Conservation (phyloP, 2,113 vertebrate genomes). For the Eidolon helvum region DNA sequence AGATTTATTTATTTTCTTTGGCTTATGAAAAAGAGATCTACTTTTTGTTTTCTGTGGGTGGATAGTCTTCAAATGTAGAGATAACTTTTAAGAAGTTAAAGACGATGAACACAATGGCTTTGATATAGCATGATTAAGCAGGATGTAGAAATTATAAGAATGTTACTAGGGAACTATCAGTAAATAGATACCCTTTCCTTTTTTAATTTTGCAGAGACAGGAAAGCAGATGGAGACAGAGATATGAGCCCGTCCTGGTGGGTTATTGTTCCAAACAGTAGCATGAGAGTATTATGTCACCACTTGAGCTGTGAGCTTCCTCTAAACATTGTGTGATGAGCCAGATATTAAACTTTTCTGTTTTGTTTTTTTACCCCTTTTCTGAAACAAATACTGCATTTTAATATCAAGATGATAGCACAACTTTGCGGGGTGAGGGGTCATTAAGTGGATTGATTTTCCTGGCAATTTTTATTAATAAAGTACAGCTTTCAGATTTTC, state of each 20-base stretch:
- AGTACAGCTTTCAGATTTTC: neutral
- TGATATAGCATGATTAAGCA: neutral
- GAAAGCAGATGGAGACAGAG: constrained; percentile 48
- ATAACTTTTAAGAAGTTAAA: constrained; percentile 1
- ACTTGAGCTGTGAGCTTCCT: neutral
- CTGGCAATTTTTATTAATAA: constrained; percentile 27
- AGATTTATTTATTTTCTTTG: neutral
- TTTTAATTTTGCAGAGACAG: constrained; percentile 45
- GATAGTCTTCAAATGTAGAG: neutral
- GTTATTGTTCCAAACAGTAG: neutral
- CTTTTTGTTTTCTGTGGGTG: neutral
- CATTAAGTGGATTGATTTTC: neutral
- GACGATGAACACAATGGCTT: neutral
- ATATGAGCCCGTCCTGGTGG: neutral
- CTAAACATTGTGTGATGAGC: neutral
- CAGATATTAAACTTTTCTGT: constrained; percentile 5
- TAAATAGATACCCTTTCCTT: neutral
- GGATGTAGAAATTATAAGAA: constrained; percentile 25
- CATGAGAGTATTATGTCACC: neutral
- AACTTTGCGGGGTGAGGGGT: neutral
- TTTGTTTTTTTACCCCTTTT: neutral
- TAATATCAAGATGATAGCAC: neutral
- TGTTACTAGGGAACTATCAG: neutral
- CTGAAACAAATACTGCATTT: neutral
- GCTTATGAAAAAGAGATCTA: neutral